phyloP scores from a whole-genome alignment of 2,888 invertebrate genomes.

The Callyntrura sp. region DNA sequence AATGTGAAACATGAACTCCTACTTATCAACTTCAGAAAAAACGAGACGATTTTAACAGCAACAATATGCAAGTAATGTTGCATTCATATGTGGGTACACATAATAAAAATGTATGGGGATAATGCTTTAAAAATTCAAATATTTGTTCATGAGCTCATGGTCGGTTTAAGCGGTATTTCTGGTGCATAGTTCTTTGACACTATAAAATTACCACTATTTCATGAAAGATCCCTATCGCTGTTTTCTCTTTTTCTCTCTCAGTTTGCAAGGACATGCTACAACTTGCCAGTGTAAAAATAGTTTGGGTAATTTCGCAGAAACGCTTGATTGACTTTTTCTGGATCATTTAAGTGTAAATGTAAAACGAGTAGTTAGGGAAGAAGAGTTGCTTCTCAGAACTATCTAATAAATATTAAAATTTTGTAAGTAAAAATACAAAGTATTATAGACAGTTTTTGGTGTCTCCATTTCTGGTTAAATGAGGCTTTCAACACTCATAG shows the following conservation, averaged over 20 bases:
- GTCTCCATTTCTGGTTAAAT: too few relatives aligned
- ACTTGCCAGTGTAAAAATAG: constrained; percentile 6
- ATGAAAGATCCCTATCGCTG: not conserved
- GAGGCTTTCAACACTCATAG: too few relatives aligned
- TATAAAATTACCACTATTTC: constrained; percentile 54
- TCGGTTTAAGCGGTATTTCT: not conserved
- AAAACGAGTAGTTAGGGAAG: not conserved
- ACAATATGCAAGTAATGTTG: constrained; percentile 40
- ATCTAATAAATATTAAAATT: not conserved
- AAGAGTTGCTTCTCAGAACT: not conserved
- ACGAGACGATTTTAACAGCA: constrained; percentile 70
- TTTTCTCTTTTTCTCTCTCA: not conserved
- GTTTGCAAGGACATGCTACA: constrained; percentile 17
- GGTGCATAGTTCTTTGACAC: constrained; percentile 44
- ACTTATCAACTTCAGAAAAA: constrained; percentile 82
- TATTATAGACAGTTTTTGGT: not conserved
- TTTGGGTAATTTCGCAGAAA: constrained; percentile 53
- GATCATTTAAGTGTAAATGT: constrained; percentile 57
- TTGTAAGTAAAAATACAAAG: too few relatives aligned
- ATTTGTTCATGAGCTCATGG: constrained; percentile 36
- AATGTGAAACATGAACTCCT: constrained; percentile 81
- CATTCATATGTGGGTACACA: constrained; percentile 13
- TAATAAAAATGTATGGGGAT: not conserved
- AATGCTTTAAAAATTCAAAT: constrained; percentile 32
- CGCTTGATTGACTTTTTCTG: constrained; percentile 70